A percentile compares a stretch with the other conserved stretches of the same genome.
phyloP scores from a whole-genome alignment of 2,797 vertebrate genomes.

The Aphelocoma californica region DNA sequence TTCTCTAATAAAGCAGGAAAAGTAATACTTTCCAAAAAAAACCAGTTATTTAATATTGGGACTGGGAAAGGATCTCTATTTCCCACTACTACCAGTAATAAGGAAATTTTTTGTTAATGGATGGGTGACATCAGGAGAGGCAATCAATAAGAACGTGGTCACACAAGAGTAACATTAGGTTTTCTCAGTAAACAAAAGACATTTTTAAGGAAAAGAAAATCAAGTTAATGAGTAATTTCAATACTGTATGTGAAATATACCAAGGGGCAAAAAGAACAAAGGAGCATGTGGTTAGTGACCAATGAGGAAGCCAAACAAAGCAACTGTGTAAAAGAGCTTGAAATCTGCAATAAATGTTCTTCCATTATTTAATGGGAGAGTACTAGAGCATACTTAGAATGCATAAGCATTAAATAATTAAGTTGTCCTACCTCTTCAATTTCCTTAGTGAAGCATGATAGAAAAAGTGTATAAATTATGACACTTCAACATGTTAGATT shows the following conservation, averaged over 20 bases:
- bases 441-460: constrained; percentile 94
- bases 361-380: constrained; percentile 48
- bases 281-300: constrained; percentile 46
- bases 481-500: constrained; percentile 68
- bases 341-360: constrained; percentile 47
- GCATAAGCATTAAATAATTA: constrained; percentile 71
- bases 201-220: constrained; percentile 11
- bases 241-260: constrained; percentile 1
- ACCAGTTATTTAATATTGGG: neutral
- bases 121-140: neutral
- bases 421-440: constrained; percentile 97
- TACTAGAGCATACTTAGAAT: constrained; percentile 57
- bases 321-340: constrained; percentile 38
- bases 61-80: neutral
- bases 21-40: neutral
- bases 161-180: neutral
- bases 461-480: constrained; percentile 90
- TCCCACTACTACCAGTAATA: neutral
- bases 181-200: neutral
- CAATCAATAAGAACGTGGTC: neutral
- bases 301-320: constrained; percentile 71
- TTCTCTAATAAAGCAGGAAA: neutral
- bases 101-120: neutral
- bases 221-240: constrained; percentile 20
- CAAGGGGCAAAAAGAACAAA: constrained; percentile 58